Evolutionary conservation across 2,888 invertebrate genomes (phyloP), one percentile per base, ranked within the genome.

Genomic region (Carabus problematicus): DNA sequence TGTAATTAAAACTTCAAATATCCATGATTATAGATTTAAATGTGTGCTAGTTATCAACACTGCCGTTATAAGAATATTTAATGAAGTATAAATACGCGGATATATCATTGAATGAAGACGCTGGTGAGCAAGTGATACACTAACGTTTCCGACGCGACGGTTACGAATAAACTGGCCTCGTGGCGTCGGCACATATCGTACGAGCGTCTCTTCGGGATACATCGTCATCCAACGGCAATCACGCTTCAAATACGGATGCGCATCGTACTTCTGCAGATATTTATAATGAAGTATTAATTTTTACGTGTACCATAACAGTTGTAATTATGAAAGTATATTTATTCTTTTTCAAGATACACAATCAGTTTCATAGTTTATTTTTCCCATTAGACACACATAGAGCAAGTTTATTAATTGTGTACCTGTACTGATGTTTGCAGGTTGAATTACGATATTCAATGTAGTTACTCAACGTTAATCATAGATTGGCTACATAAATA

Each of bases 241-340:
- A 59, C 41, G 52, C 67, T 60, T 67, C 59, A 67, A 67, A 67
- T 67, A 67, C 52, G 29, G 54, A 43, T 63, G 49, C 52, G 49
- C 54, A 52, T 54, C 52, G 41, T 18, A 49, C 40, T 11, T 49
- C 52, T n/a, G 49, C 49, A 29, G 29, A 29, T 29, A 29, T 29
- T 29, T 29, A 29, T 29, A 29, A 29, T 29, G 29, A 29, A 2
- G 6, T 29, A 29, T 29, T 29, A 29, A 2, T 29, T 52, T 52
- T 63, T 49, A 63, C 49, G 52, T 63, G 49, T 49, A 42, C 16
- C 42, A 11, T 41, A 41, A n/a, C n/a, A 29, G 29, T 29, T 29
- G 6, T 29, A 29, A 29, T 29, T 29, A 29, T 29, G 29, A 2
- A 29, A 29, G 6, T 29, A 29, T 29, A 6, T 29, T 29, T 29